Evolutionary conservation across 1,140 invertebrate species (phyloP).

Genomic region (Holotrichia oblita): DNA sequence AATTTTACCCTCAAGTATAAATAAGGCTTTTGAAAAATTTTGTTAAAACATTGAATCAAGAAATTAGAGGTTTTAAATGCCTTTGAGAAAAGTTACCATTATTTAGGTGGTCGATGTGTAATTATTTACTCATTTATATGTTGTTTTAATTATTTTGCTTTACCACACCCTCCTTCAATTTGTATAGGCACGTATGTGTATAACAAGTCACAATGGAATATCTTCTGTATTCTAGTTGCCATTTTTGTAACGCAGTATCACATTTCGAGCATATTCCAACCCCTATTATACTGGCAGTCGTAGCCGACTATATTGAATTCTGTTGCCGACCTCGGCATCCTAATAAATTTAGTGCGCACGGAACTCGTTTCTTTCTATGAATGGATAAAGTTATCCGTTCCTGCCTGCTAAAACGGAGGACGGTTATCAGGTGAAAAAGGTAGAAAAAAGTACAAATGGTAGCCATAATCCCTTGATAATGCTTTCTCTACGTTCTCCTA

Average conservation of each 20-base stretch:
- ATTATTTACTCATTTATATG: no score
- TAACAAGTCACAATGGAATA: neutral
- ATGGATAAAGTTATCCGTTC: conserved; percentile 32
- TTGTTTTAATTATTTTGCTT: no score
- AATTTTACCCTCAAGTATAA: no score
- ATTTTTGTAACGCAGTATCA: neutral
- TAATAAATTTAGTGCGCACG: conserved; percentile 20
- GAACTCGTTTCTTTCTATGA: conserved; percentile 26
- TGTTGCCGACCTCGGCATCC: conserved; percentile 19
- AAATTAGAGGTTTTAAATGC: no score
- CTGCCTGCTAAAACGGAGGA: neutral
- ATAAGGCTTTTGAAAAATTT: no score
- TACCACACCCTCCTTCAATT: neutral
- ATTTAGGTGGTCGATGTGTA: no score
- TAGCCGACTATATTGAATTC: conserved; percentile 24
- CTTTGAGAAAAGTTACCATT: no score
- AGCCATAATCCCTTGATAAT: conserved; percentile 25
- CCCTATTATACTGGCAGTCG: neutral
- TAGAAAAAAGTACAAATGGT: conserved; percentile 14
- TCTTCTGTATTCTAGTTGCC: neutral
- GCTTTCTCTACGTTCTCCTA: neutral
- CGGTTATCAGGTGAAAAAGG: conserved; percentile 7
- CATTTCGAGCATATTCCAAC: conserved; percentile 23
- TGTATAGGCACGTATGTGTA: neutral
- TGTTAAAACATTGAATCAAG: no score